These are phyloP conservation scores for Hyaena hyaena DNA, from an alignment of 2,113 vertebrate species.

Conservation along the genomic window DNA sequence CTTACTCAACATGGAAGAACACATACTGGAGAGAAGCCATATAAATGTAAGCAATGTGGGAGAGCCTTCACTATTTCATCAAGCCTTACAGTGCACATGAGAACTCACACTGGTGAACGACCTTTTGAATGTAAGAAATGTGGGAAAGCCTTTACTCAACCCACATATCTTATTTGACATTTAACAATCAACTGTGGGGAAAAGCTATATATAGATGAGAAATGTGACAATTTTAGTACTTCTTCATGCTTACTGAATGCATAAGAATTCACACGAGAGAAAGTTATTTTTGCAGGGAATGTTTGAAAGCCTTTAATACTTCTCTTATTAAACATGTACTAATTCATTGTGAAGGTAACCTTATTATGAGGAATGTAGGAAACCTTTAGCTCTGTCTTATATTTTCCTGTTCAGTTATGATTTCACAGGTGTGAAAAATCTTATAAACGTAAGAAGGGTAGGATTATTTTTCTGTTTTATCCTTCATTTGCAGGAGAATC, in stretches of 20 bases:
- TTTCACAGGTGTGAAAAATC: neutral
- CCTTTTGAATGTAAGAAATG: neutral
- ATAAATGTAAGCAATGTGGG: neutral
- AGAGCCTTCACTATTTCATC: neutral
- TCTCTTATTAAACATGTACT: neutral
- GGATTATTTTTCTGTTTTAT: neutral
- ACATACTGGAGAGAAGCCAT: neutral
- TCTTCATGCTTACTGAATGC: neutral
- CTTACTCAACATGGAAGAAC: neutral
- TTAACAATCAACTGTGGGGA: neutral
- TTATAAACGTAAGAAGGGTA: neutral
- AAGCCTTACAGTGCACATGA: neutral
- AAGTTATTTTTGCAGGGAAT: neutral
- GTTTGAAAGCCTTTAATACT: neutral
- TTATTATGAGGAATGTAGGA: neutral
- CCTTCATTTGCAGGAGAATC: neutral
- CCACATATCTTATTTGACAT: neutral
- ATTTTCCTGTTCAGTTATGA: neutral
- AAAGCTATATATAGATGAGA: neutral
- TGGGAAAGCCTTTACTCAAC: neutral
- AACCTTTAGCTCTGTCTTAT: neutral
- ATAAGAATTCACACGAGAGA: neutral
- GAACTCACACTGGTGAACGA: neutral
- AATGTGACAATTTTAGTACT: neutral
- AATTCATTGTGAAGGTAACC: neutral